Percentiles rank a stretch among this genome's conserved stretches.
Evolutionary conservation across 1,140 invertebrate genomes (phyloP).

Genomic region (Paramacrobiotus metropolitanus): DNA sequence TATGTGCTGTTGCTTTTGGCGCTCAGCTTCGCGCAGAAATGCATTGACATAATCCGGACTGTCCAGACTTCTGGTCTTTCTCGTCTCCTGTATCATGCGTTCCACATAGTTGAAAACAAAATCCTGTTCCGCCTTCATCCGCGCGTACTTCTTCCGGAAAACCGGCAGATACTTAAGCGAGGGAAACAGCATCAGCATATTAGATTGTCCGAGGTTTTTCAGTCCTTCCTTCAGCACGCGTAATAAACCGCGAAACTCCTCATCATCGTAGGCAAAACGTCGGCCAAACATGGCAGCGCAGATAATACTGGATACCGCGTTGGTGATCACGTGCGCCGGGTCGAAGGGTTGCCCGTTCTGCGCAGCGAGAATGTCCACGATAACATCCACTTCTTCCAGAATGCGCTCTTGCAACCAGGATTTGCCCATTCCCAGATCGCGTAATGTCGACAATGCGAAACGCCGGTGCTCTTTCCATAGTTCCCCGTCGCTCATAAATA

Average conservation of each 20-base stretch:
- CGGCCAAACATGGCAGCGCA: conserved; percentile 64
- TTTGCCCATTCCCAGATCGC: conserved; percentile 3
- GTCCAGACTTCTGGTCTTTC: background rate
- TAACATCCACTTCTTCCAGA: background rate
- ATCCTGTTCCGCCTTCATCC: background rate
- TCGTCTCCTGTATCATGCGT: background rate
- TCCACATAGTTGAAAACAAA: background rate
- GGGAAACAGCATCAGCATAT: background rate
- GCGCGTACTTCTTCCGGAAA: background rate
- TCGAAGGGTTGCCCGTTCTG: conserved; percentile 10
- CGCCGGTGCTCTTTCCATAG: conserved; percentile 2
- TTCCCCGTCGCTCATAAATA: background rate
- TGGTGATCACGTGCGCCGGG: conserved; percentile 11
- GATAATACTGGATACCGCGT: conserved; percentile 37
- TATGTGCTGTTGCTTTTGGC: background rate
- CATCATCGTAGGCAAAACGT: conserved; percentile 28
- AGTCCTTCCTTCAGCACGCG: background rate
- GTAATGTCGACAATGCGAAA: background rate
- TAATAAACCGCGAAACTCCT: conserved; percentile 18
- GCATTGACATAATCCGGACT: background rate
- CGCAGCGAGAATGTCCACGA: background rate
- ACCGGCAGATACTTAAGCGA: background rate
- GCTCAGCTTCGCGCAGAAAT: background rate
- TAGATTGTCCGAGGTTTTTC: background rate
- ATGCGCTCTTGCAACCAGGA: conserved; percentile 1